These are phyloP conservation scores for Tethea ocularis DNA, from an alignment of 2,888 invertebrate species.

Conservation along the genomic window DNA sequence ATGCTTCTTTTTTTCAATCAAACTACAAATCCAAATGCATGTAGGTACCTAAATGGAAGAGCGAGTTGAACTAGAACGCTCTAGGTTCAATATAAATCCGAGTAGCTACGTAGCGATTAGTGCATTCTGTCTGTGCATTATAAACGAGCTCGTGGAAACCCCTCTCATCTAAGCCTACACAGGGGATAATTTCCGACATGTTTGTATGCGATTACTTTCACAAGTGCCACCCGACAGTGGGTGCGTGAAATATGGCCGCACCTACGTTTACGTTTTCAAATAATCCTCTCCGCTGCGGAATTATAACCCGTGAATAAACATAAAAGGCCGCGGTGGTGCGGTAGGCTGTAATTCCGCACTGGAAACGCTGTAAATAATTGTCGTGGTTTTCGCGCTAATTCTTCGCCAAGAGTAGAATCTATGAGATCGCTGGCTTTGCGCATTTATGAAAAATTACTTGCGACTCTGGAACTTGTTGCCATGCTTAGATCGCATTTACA, in stretches of 20 bases:
- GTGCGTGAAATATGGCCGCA: slow-evolving; percentile 68
- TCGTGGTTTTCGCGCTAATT: slow-evolving; percentile 69
- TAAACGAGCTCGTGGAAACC: slow-evolving; percentile 50
- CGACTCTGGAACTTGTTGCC: slow-evolving; percentile 48
- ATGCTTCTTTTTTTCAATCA: too few species aligned
- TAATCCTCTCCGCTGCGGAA: slow-evolving; percentile 66
- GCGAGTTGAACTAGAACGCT: slow-evolving; percentile 32
- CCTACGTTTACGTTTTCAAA: slow-evolving; percentile 73
- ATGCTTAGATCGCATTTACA: slow-evolving; percentile 19
- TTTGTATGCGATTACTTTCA: slow-evolving; percentile 71
- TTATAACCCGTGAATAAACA: slow-evolving; percentile 77
- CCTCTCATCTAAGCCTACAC: slow-evolving; percentile 44
- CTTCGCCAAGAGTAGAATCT: slow-evolving; percentile 65
- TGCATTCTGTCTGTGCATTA: slow-evolving; percentile 70
- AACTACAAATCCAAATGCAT: neutral
- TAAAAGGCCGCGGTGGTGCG: slow-evolving; percentile 61
- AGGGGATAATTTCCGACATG: slow-evolving; percentile 66
- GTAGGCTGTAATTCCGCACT: slow-evolving; percentile 62
- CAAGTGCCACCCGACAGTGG: slow-evolving; percentile 62
- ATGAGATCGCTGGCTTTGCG: slow-evolving; percentile 52
- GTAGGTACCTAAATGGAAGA: slow-evolving; percentile 15
- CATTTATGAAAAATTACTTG: slow-evolving; percentile 49
- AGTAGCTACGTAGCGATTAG: slow-evolving; percentile 52
- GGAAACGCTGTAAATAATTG: slow-evolving; percentile 74
- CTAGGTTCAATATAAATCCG: slow-evolving; percentile 45